A percentile compares a stretch with the other conserved stretches of the same genome.
These are phyloP conservation scores for Stomatorhinus ivindoensis DNA, from an alignment of 2,113 vertebrate species.

Conservation along the genomic window DNA sequence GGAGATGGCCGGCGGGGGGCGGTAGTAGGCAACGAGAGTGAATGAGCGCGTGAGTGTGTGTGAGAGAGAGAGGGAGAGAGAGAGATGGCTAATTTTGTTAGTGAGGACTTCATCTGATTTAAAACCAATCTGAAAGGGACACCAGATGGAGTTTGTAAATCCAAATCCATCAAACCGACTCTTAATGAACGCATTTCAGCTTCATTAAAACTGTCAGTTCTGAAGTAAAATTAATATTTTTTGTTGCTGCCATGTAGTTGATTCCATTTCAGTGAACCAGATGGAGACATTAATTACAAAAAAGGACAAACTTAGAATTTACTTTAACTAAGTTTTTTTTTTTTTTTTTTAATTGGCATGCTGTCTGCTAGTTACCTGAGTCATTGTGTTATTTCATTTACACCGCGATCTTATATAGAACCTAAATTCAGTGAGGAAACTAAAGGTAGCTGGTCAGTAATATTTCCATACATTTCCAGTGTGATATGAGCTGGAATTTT, in stretches of 20 bases:
- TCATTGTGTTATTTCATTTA: not conserved
- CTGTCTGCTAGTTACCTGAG: not conserved
- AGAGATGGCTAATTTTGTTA: not conserved
- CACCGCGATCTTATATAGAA: not conserved
- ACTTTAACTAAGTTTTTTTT: not conserved
- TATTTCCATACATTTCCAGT: not conserved
- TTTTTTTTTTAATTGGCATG: not conserved
- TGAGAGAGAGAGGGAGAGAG: not conserved
- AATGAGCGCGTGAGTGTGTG: not conserved
- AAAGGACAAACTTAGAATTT: not conserved
- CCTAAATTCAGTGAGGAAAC: not conserved
- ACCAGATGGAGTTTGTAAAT: conserved; percentile 9
- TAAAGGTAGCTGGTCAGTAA: not conserved
- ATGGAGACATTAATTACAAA: conserved; percentile 1
- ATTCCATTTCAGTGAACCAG: not conserved
- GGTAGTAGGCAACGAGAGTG: conserved; percentile 22
- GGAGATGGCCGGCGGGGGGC: conserved; percentile 39
- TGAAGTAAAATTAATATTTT: conserved; percentile 7
- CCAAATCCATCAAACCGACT: conserved; percentile 1
- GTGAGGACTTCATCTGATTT: conserved; percentile 6
- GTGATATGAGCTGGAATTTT: not conserved
- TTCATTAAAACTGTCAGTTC: conserved; percentile 6
- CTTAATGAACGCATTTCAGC: conserved; percentile 6
- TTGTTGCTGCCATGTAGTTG: not conserved
- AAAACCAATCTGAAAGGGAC: conserved; percentile 7